Conservation (phyloP, 2,113 vertebrate species). For the Heloderma charlesbogerti region DNA sequence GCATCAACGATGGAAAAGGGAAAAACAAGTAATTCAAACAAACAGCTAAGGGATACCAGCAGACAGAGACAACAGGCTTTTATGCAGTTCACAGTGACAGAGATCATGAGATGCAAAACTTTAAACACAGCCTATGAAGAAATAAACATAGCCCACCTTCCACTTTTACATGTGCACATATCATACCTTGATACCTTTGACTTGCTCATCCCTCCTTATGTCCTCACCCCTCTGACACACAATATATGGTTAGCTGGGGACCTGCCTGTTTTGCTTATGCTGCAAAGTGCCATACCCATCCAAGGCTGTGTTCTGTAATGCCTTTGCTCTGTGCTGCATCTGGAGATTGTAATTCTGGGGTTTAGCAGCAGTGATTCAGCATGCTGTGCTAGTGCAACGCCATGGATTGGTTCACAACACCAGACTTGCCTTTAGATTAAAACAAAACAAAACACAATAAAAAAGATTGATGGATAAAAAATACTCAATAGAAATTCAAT, state of each 20-base stretch:
- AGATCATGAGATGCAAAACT: neutral
- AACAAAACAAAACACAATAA: neutral
- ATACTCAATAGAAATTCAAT: too few species aligned
- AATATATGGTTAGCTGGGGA: neutral
- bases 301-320: neutral
- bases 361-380: neutral
- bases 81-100: neutral
- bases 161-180: neutral
- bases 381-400: neutral
- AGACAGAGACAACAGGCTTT: neutral
- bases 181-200: neutral
- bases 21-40: slow-evolving; percentile 37
- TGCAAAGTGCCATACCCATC: neutral
- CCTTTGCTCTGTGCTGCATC: neutral
- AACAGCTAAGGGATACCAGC: slow-evolving; percentile 5
- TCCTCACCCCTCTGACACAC: neutral
- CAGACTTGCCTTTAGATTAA: neutral
- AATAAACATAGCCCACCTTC: neutral
- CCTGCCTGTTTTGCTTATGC: neutral
- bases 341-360: neutral
- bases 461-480: neutral
- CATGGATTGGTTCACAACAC: neutral
- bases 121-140: neutral
- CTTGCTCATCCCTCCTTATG: neutral
- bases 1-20: neutral